Percentiles rank a stretch among this genome's conserved stretches.
These are phyloP conservation scores for Epinephelus cyanopodus DNA, from an alignment of 2,113 vertebrate species.

Conservation along the genomic window DNA sequence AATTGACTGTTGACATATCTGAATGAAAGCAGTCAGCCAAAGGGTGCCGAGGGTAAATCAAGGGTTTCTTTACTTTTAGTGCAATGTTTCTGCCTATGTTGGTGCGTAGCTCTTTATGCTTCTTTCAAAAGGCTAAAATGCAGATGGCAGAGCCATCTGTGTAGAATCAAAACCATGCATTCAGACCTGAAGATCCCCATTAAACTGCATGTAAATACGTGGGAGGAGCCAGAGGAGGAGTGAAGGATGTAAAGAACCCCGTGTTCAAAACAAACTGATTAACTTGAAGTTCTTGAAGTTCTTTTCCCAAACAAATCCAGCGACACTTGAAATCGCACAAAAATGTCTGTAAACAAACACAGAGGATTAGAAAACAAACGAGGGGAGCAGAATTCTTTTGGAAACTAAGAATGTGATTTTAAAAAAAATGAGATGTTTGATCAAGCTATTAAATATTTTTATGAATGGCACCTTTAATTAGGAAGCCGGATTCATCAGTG, in stretches of 20 bases:
- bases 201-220: constrained; percentile 80
- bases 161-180: constrained; percentile 84
- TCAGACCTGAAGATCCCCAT: constrained; percentile 83
- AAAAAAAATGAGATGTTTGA: constrained; percentile 55
- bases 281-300: constrained; percentile 71
- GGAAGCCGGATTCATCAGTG: constrained; percentile 55
- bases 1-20: constrained; percentile 81
- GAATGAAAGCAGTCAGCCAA: constrained; percentile 76
- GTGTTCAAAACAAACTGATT: constrained; percentile 81
- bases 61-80: constrained; percentile 80
- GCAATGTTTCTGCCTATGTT: constrained; percentile 72
- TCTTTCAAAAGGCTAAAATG: constrained; percentile 83
- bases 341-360: constrained; percentile 67
- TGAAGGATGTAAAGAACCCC: constrained; percentile 74
- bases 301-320: constrained; percentile 59
- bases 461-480: constrained; percentile 71
- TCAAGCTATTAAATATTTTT: constrained; percentile 51
- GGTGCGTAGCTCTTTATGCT: constrained; percentile 78
- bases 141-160: constrained; percentile 85
- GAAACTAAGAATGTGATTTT: constrained; percentile 34
- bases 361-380: constrained; percentile 41
- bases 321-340: constrained; percentile 53
- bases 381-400: constrained; percentile 23
- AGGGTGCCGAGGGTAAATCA: constrained; percentile 79
- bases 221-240: constrained; percentile 77